A percentile compares a stretch with the other conserved stretches of the same genome.
Evolutionary conservation across 1,140 invertebrate species (phyloP).

Genomic region (Bilobella aurantiaca): DNA sequence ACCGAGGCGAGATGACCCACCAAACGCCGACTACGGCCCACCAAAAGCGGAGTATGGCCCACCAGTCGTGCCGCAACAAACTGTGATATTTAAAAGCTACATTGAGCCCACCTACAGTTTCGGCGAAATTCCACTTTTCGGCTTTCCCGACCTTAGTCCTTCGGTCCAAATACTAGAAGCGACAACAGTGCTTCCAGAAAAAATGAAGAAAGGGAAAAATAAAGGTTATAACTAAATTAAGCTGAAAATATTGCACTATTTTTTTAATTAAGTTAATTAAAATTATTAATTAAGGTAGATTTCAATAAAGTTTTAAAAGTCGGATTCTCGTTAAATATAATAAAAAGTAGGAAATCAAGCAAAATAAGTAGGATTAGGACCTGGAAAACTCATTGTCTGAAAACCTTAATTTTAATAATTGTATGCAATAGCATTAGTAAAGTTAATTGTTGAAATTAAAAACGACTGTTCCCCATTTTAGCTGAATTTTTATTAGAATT

Average conservation of each 20-base stretch:
- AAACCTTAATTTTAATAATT: background rate
- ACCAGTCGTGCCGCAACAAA: background rate
- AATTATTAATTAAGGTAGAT: too few relatives aligned
- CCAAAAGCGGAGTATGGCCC: background rate
- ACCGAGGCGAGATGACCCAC: background rate
- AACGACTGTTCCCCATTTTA: too few relatives aligned
- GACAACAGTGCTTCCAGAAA: too few relatives aligned
- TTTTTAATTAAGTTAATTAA: too few relatives aligned
- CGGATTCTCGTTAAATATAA: background rate
- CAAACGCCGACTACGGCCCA: background rate
- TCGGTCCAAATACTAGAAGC: background rate
- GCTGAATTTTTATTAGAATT: too few relatives aligned
- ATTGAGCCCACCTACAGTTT: background rate
- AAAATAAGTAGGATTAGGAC: background rate
- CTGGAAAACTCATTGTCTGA: too few relatives aligned
- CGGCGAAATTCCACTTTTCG: background rate
- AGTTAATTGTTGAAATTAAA: too few relatives aligned
- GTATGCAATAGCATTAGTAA: too few relatives aligned
- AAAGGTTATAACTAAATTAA: too few relatives aligned
- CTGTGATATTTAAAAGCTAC: slow-evolving; percentile 3
- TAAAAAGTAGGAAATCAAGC: background rate
- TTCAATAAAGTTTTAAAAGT: background rate
- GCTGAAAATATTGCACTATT: too few relatives aligned
- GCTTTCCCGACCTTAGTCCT: background rate
- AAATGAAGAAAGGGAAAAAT: too few relatives aligned